A percentile compares a stretch with the other conserved stretches of the same genome.
Evolutionary conservation across 2,888 invertebrate species (phyloP).

Genomic region (Drosophila subsilvestris): DNA sequence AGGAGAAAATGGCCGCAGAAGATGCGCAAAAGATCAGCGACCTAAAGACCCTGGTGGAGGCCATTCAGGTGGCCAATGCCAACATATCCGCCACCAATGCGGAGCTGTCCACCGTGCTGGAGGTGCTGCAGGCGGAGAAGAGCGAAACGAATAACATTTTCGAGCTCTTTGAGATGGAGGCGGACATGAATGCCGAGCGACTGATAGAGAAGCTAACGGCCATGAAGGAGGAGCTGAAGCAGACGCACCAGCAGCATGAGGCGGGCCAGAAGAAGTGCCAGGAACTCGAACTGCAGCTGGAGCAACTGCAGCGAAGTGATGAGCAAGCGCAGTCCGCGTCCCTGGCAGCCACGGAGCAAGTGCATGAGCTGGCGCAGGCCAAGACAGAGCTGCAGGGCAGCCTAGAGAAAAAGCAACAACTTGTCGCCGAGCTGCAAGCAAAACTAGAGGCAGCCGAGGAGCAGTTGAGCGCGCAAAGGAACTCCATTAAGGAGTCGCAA

Average conservation of each 20-base stretch:
- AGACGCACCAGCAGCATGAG: conserved; percentile 58
- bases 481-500: conserved; percentile 11
- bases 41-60: conserved; percentile 71
- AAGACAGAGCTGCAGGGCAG: conserved; percentile 50
- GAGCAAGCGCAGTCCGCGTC: conserved; percentile 40
- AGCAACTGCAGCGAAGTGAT: conserved; percentile 43
- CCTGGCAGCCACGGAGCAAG: conserved; percentile 53
- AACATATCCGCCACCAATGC: conserved; percentile 78
- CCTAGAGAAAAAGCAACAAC: conserved; percentile 36
- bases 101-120: conserved; percentile 68
- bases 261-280: conserved; percentile 44
- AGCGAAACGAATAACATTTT: conserved; percentile 79
- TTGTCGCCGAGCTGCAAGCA: conserved; percentile 7
- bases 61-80: conserved; percentile 75
- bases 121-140: conserved; percentile 76
- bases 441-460: conserved; percentile 19
- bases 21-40: conserved; percentile 77
- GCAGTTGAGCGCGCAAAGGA: conserved; percentile 2
- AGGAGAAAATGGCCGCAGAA: conserved; percentile 66
- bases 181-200: conserved; percentile 74
- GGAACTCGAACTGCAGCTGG: conserved; percentile 35
- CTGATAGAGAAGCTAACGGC: conserved; percentile 67
- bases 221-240: conserved; percentile 69
- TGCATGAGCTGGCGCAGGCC: conserved; percentile 63
- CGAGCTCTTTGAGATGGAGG: conserved; percentile 81